Evolutionary conservation across 2,113 vertebrate genomes (phyloP).

Genomic region (Polypterus senegalus): DNA sequence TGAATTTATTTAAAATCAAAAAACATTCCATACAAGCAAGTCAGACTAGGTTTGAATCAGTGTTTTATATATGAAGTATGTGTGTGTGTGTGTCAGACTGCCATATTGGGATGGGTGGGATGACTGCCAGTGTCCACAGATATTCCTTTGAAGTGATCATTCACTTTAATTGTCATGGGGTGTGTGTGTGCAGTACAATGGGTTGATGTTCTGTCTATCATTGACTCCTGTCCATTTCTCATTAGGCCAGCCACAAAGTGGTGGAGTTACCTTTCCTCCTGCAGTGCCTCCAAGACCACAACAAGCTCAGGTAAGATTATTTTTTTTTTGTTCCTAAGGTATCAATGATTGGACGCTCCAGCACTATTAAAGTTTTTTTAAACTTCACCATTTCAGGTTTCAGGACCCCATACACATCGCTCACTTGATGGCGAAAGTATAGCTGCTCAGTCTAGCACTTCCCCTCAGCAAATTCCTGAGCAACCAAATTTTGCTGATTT

Average conservation of each 20-base stretch:
- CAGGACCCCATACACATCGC: slow-evolving; percentile 68
- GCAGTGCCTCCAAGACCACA: slow-evolving; percentile 91
- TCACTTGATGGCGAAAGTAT: slow-evolving; percentile 65
- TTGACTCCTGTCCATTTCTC: no score
- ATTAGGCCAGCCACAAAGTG: slow-evolving; percentile 64
- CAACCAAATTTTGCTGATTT: slow-evolving; percentile 98
- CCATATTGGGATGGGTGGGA: no score
- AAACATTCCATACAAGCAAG: no score
- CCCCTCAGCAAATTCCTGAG: slow-evolving; percentile 91
- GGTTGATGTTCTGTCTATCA: no score
- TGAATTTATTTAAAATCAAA: no score
- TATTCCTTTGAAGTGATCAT: no score
- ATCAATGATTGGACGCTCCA: not conserved
- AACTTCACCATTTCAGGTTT: slow-evolving; percentile 39
- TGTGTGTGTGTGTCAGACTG: no score
- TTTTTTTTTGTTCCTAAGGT: not conserved
- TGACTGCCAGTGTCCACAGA: no score
- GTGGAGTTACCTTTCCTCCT: slow-evolving; percentile 75
- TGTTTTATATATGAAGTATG: no score
- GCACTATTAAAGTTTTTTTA: not conserved
- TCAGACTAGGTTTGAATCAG: no score
- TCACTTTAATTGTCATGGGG: no score
- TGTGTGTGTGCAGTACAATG: no score
- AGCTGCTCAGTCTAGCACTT: slow-evolving; percentile 69
- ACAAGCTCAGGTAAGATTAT: slow-evolving; percentile 69